Percentiles rank a stretch among this genome's conserved stretches.
These are phyloP conservation scores for Neopipo cinnamomea DNA, from an alignment of 2,113 vertebrate genomes.

Conservation along the genomic window DNA sequence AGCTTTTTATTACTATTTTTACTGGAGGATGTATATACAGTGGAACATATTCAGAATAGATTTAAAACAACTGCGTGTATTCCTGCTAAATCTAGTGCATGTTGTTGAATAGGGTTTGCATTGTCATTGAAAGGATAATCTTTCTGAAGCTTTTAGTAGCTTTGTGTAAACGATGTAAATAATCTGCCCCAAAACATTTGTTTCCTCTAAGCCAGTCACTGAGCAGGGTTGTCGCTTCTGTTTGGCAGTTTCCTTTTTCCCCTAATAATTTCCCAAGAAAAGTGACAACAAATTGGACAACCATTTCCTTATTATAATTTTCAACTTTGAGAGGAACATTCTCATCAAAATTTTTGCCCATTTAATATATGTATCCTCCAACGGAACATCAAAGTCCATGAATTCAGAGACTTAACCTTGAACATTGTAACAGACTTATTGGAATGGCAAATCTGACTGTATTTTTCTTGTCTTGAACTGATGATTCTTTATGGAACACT, in stretches of 20 bases:
- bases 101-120: conserved; percentile 15
- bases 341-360: neutral
- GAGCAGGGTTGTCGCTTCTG: neutral
- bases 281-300: neutral
- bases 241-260: neutral
- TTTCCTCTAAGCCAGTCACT: neutral
- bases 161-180: conserved; percentile 13
- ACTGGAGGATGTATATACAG: conserved; percentile 14
- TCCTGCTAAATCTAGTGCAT: conserved; percentile 21
- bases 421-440: neutral
- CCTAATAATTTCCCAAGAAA: neutral
- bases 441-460: neutral
- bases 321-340: neutral
- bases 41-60: neutral
- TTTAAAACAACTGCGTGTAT: conserved; percentile 37
- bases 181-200: neutral
- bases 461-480: neutral
- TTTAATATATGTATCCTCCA: neutral
- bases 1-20: conserved; percentile 64
- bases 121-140: conserved; percentile 48
- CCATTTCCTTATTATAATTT: neutral
- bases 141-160: conserved; percentile 31
- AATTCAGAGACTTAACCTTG: neutral
- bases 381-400: neutral
- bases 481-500: neutral